Base-by-base conservation (phyloP, 2,113 vertebrate species). In the Petroica traversi region DNA sequence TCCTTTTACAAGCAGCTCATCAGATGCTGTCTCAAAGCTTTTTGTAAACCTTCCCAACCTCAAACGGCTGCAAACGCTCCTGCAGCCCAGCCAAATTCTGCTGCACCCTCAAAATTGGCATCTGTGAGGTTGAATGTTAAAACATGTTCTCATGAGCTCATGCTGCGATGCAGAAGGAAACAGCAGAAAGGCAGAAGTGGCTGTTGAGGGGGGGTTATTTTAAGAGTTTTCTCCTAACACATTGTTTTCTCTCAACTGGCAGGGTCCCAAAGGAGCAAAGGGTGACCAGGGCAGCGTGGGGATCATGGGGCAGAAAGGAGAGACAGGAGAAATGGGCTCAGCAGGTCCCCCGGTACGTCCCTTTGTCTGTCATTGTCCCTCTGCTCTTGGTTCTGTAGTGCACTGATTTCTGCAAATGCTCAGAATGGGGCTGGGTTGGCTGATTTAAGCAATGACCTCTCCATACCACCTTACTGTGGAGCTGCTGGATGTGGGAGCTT, bases 191-290 rank as follows among this genome's bases (percentile, higher is more conserved):
- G 38, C 52, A 69, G 57, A 45, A 62, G 26, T 12, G 36, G 63
- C 19, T 82, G 45, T 3, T n/a, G 38, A 2, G 12, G 22, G 22
- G 8, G 22, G 7, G 1, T 6, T 34, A 15, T 14, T 48, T 29
- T 33, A 23, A 40, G 15, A 31, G 7, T 64, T 89, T 85, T 76
- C 38, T 64, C 16, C 23, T 71, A 51, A 20, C 16, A 9, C 5
- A n/a, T 48, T 63, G 74, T 72, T 93, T 84, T 91, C 48, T 95
- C 29, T 94, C 74, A 15, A 54, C 71, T 94, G 66, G 26, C 89
- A 99, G 99, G 99, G 99, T 91, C 94, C 97, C 63, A 98, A 98
- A 97, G 99, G 99, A 89, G 97, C 97, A 3, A 97, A 98, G 67
- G 99, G 99, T 78, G 98, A 98, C 59, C 94, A 87, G 16, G 99